Conservation (phyloP, 2,113 vertebrate species). For the Neotoma lepida region DNA sequence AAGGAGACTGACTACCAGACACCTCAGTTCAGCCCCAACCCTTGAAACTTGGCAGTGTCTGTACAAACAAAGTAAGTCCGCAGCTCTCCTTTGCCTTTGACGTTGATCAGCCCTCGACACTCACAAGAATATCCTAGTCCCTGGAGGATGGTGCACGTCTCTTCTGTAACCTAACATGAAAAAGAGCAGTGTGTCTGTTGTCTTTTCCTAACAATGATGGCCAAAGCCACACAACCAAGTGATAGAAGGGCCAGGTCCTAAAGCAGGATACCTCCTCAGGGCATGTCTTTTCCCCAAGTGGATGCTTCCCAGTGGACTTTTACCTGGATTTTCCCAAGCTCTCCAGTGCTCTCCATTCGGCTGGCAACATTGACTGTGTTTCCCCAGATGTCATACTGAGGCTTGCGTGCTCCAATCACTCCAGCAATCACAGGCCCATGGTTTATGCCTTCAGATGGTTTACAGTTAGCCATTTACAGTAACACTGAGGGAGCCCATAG, state of each 20-base stretch:
- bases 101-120: constrained; percentile 95
- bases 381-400: constrained; percentile 99
- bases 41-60: constrained; percentile 95
- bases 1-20: background rate
- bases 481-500: background rate
- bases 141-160: constrained; percentile 91
- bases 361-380: constrained; percentile 98
- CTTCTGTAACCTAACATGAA: constrained; percentile 93
- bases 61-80: constrained; percentile 97
- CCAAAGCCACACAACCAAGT: background rate
- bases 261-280: background rate
- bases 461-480: background rate
- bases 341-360: constrained; percentile 97
- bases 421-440: constrained; percentile 97
- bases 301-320: rapidly evolving
- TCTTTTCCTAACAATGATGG: background rate
- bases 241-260: background rate
- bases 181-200: background rate
- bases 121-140: constrained; percentile 95
- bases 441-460: constrained; percentile 91
- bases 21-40: constrained; percentile 90
- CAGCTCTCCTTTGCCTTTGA: constrained; percentile 98
- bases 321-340: constrained; percentile 98
- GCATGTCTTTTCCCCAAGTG: background rate
- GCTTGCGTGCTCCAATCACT: constrained; percentile 98